Base-by-base conservation (phyloP, 2,113 vertebrate species). In the Scopus umbretta region DNA sequence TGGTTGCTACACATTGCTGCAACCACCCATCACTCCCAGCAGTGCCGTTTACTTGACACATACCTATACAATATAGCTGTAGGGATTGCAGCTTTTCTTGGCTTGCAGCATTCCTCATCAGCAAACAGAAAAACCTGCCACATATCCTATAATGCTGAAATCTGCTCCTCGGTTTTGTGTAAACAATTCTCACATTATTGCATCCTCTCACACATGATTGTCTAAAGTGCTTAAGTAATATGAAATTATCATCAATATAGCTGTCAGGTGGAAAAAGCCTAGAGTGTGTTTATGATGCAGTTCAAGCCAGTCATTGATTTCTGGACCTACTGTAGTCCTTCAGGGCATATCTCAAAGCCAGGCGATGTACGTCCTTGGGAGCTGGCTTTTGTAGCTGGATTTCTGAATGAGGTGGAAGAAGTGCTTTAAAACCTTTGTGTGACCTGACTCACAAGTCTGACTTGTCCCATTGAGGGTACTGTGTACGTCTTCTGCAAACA, bases 181-280 rank as follows among this genome's bases (percentile, higher is more conserved):
- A 92, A 98, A 96, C 96, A 94, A 86, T 96, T 97, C 91, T 94
- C 95, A 96, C 95, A 86, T 95, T 97, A 93, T 84, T 96, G 80
- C 80, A 75, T 95, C 86, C 90, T 96, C 83, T 91, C 86, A 95
- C 89, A 94, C 75, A 79, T 94, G 94, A 95, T 94, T 94, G 91
- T 96, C 95, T 92, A 94, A 97, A 96, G 96, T 32, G 80, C 96
- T 97, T 97, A 97, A 96, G 84, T 65, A 91, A 72, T 75, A 94
- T 66, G 93, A 94, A 96, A 97, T 80, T 87, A 76, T 91, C 90
- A 90, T 94, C 94, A 90, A 88, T 96, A 88, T 59, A 91, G 40
- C 81, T 92, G 89, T 88, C 96, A 96, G 86, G 92, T 96, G 90
- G 95, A 97, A 85, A 96, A 97, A 94, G 10, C 53, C 30, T 74